Evolutionary conservation across 2,888 invertebrate species (phyloP), one percentile per base, ranked within the genome.

Genomic region (Parnassius mnemosyne): DNA sequence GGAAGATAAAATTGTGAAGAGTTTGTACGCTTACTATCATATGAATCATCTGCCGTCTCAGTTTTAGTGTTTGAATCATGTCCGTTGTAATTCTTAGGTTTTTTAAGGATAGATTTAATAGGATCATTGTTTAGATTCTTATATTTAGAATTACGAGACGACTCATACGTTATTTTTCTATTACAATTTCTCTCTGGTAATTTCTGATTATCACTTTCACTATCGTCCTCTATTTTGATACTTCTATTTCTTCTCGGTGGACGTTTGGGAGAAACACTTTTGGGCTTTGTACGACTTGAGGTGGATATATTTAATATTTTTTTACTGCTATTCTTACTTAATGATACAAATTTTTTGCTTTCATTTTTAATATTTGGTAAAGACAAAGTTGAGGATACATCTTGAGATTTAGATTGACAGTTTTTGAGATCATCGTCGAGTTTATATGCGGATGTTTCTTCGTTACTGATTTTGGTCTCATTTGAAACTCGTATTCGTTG

Each of bases 401-500:
- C 84, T 70, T 83, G 79, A 66, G 80, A 71, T 82, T 88, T 90
- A 66, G 72, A 69, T 69, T 86, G 86, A 71, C 76, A 80, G 66
- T 81, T 81, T 80, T 88, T 90, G 87, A 89, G 87, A 89, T 91
- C 90, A 84, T 87, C 83, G 10, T 88, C 78, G 70, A 89, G 84
- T 71, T 93, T 93, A 70, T 92, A 93, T 43, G 83, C 76, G 62
- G 87, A 82, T 59, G 77, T 75, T 66, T 92, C 89, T 66, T 85
- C 84, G 70, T 79, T 85, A 70, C 83, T 83, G 70, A 75, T 71
- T 70, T 84, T 88, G 43, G 80, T 79, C 69, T 93, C 93, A 69
- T 93, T 94, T 69, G 94, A 92, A 49, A 94, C 87, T 68, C 94
- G 88, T 70, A 95, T 94, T 73, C 94, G 91, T 79, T 95, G 95